These are phyloP conservation scores for Serinus canaria DNA, from an alignment of 2,113 vertebrate species.

Conservation along the genomic window DNA sequence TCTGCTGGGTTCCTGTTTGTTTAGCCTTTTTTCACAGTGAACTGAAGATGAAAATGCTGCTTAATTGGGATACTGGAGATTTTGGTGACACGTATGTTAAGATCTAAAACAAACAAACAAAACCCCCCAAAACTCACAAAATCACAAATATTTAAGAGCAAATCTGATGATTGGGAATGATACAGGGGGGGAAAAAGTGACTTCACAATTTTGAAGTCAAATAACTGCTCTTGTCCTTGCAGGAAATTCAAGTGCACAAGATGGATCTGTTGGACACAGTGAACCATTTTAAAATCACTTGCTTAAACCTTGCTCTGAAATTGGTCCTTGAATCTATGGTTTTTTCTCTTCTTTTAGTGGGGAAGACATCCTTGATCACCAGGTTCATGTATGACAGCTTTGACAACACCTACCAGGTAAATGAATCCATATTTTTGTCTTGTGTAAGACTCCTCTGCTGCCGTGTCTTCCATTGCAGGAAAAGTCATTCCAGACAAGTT, in stretches of 20 bases:
- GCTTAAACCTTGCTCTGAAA: background rate
- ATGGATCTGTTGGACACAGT: background rate
- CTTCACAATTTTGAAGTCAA: fast-evolving
- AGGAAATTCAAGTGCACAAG: background rate
- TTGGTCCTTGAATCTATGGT: background rate
- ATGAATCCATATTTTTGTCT: fast-evolving
- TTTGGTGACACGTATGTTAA: background rate
- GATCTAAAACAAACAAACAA: background rate
- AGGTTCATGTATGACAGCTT: constrained; percentile 99
- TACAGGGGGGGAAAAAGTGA: no score
- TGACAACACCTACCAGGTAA: constrained; percentile 97
- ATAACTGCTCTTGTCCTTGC: background rate
- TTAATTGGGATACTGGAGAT: background rate
- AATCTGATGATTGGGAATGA: background rate
- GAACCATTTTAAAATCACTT: background rate
- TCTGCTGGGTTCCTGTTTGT: background rate
- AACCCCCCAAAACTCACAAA: background rate
- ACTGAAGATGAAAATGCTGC: background rate
- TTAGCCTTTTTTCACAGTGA: background rate
- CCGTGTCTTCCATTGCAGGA: fast-evolving
- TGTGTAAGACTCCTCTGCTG: background rate
- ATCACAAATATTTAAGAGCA: background rate
- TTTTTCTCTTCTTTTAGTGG: constrained; percentile 78
- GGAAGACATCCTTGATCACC: constrained; percentile 97
- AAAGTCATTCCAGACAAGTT: background rate